Base-by-base conservation (phyloP, 2,113 vertebrate genomes). In the Aldabrachelys gigantea region DNA sequence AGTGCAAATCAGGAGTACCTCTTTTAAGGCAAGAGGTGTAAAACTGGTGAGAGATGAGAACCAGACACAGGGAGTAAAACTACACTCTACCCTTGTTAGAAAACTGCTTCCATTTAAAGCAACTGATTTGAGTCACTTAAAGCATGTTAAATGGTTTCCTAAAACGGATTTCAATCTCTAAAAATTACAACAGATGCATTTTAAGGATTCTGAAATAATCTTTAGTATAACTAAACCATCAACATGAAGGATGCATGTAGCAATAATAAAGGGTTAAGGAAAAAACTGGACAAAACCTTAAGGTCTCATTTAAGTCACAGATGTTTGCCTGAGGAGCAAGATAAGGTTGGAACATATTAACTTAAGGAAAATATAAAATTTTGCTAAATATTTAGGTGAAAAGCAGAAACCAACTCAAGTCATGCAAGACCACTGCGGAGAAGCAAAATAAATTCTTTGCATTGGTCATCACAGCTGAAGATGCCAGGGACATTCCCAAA, bases 241-340 rank as follows among this genome's bases (percentile, higher is more conserved):
- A 95, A 95, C 93, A 94, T 89, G 94, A 97, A 96, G 91, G 85
- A 93, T 89, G 94, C 85, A 76, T 94, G 88, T 88, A 97, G 95
- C 80, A 95, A 84, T 91, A 92, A 95, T 97, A 89, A 92, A 81
- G 56, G 81, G 84, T 84, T 93, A 90, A 94, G 88, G 88, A 19
- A 13, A 49, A 86, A 82, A 35, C 35, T 3, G 49, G 47, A 88
- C 90, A 92, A 95, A 97, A 95, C 86, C 91, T 92, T 90, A 94
- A 88, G 87, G 94, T 92, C 88, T 86, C 93, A 19, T 93, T 22
- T 96, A 94, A 97, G 88, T 90, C 95, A 97, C 21, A 69, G 94
- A 96, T 93, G 6, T 57, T 41, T 91, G 84, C 91, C 25, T 89
- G 89, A 87, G 85, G 91, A 94, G 85, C 91, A 76, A 87, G 89